phyloP scores from a whole-genome alignment of 2,888 invertebrate genomes.

The Allophyes oxyacanthae region DNA sequence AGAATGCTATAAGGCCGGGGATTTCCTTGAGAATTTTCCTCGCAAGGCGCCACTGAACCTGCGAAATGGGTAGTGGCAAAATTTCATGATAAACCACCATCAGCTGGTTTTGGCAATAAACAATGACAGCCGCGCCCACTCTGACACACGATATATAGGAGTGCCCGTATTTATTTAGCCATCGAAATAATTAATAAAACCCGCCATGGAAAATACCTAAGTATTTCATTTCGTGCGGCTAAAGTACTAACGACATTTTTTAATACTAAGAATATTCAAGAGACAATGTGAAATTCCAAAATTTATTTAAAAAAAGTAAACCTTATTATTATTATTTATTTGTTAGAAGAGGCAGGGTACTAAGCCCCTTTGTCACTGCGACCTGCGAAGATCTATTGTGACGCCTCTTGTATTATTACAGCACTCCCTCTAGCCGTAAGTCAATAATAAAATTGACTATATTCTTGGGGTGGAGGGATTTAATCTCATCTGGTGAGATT shows the following conservation, averaged over 20 bases:
- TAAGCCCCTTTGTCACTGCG: too few species aligned
- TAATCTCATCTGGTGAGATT: too few species aligned
- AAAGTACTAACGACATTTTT: neutral
- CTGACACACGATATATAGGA: slow-evolving; percentile 37
- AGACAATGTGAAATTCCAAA: too few species aligned
- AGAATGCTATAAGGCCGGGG: slow-evolving; percentile 6
- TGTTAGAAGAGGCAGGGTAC: too few species aligned
- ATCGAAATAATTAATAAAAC: slow-evolving; percentile 47
- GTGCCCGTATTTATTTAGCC: slow-evolving; percentile 48
- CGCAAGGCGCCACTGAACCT: neutral
- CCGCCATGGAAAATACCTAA: slow-evolving; percentile 18
- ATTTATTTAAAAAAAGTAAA: too few species aligned
- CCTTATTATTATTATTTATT: too few species aligned
- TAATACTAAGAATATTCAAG: neutral
- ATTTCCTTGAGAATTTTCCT: slow-evolving; percentile 3
- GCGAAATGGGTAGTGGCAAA: slow-evolving; percentile 18
- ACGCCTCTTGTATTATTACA: too few species aligned
- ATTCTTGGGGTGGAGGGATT: too few species aligned
- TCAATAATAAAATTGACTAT: too few species aligned
- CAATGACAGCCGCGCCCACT: slow-evolving; percentile 28
- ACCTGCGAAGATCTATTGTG: too few species aligned
- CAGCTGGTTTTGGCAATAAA: slow-evolving; percentile 25
- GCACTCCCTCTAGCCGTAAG: too few species aligned
- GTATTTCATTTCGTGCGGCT: slow-evolving; percentile 2
- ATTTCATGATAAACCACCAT: slow-evolving; percentile 41